These are phyloP conservation scores for Aurelia sp. DNA, from an alignment of 30 jellyfish, hydroid and myxozoan species.

Conservation along the genomic window DNA sequence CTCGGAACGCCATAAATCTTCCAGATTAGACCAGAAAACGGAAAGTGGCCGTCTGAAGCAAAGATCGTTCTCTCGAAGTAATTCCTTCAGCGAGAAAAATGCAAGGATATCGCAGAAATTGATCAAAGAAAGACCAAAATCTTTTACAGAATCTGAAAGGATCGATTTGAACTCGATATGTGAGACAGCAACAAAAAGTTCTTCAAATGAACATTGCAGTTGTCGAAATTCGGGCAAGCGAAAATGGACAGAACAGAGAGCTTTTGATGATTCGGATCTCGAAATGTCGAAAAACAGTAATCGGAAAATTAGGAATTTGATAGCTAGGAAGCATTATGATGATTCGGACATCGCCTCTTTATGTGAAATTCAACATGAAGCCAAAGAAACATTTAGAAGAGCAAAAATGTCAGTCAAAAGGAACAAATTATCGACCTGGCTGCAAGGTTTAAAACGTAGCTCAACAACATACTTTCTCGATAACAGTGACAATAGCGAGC, in stretches of 20 bases:
- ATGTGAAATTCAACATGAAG: background rate
- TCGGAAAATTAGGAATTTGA: background rate
- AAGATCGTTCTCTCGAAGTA: conserved; percentile 5
- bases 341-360: conserved; percentile 27
- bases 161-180: background rate
- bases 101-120: background rate
- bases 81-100: background rate
- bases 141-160: conserved; percentile 31
- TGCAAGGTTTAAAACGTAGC: conserved; percentile 2
- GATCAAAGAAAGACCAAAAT: conserved; percentile 22
- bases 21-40: background rate
- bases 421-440: conserved; percentile 19
- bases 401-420: background rate
- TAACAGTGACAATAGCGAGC: background rate
- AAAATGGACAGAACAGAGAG: background rate
- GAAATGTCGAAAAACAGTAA: background rate
- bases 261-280: conserved; percentile 15
- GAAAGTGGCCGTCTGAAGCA: background rate
- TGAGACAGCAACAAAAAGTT: background rate
- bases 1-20: background rate
- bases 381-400: background rate
- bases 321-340: background rate
- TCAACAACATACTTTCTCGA: conserved; percentile 54
- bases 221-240: no score
- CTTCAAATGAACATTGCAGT: background rate